Base-by-base conservation (phyloP, 2,888 invertebrate species). In the Tenodera sinensis region DNA sequence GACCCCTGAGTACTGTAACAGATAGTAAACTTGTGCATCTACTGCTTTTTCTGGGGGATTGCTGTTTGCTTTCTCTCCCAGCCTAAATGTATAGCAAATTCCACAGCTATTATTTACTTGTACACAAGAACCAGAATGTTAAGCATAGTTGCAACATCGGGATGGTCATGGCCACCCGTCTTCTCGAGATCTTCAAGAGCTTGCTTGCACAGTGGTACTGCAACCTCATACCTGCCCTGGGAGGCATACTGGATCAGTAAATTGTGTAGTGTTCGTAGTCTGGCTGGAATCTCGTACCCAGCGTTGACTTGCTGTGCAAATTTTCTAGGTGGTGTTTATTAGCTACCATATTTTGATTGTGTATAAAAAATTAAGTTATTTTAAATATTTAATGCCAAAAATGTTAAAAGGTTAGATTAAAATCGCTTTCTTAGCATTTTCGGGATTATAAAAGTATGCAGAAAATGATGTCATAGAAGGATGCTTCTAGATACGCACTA, bases 211-310 rank as follows among this genome's bases (percentile, higher is more conserved):
- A 99, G 95, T 27, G 99, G 99, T 92, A 99, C 99, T 15, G 99
- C 99, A 82, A 99, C 99, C 95, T 99, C 98, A 93, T 99, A 99
- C 91, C 97, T 95, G 90, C 98, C 99, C 94, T 99, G 99, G 87
- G 98, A 98, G 86, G 99, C 99, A 94, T 99, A 99, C 94, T 99
- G 99, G 91, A 99, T 99, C 89, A 99, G 99, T 92, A 99, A 95
- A 94, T 99, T 99, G 95, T 99, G 99, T 90, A 99, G 95, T 0
- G 99, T 99, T 91, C 99, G 96, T 91, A 99, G 95, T 28, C 99
- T 96, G 15, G 99, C 99, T 89, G 99, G 99, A 93, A 99, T 99
- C 95, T 99, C 99, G 94, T 99, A 99, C 88, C 99, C 99, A 6
- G 98, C 98, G 93, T 97, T 98, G 89, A 99, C 98, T 93, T 99